Conservation (phyloP, 2,888 invertebrate species). For the Pilophorus perplexus region DNA sequence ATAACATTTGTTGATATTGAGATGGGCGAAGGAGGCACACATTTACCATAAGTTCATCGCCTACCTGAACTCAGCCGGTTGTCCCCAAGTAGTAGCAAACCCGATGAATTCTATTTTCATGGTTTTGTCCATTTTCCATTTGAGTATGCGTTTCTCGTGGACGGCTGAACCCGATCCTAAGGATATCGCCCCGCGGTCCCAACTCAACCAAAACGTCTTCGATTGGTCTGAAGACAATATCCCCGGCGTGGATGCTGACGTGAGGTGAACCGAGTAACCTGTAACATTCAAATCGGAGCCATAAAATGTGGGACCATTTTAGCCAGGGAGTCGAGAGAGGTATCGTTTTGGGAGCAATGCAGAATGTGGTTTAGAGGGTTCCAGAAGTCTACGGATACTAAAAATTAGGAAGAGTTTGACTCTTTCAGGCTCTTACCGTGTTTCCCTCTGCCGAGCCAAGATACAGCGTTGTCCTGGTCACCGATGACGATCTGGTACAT, state of each 20-base stretch:
- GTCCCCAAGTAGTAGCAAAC: slow-evolving; percentile 64
- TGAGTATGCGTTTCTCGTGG: slow-evolving; percentile 58
- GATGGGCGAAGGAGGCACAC: too few species aligned
- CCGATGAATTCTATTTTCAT: slow-evolving; percentile 63
- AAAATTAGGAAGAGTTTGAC: too few species aligned
- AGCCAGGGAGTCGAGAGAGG: too few species aligned
- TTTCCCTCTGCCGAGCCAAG: slow-evolving; percentile 65
- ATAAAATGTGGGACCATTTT: too few species aligned
- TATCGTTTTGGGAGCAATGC: too few species aligned
- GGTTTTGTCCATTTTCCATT: slow-evolving; percentile 61
- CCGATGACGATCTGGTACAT: slow-evolving; percentile 64
- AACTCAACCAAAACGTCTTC: slow-evolving; percentile 67
- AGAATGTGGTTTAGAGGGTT: too few species aligned
- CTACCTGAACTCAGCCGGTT: slow-evolving; percentile 64
- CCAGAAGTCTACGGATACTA: too few species aligned
- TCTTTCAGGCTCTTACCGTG: slow-evolving; percentile 61
- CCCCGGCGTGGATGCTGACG: slow-evolving; percentile 60
- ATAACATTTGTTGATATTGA: too few species aligned
- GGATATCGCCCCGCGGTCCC: slow-evolving; percentile 61
- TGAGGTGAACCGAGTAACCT: slow-evolving; percentile 65
- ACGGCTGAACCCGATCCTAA: slow-evolving; percentile 61
- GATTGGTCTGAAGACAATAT: slow-evolving; percentile 60
- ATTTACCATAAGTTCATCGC: too few species aligned
- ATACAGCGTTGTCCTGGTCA: slow-evolving; percentile 59
- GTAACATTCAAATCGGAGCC: too few species aligned